A percentile compares a stretch with the other conserved stretches of the same genome.
phyloP scores from a whole-genome alignment of 2,113 vertebrate species.

The Harpagus bidentatus region DNA sequence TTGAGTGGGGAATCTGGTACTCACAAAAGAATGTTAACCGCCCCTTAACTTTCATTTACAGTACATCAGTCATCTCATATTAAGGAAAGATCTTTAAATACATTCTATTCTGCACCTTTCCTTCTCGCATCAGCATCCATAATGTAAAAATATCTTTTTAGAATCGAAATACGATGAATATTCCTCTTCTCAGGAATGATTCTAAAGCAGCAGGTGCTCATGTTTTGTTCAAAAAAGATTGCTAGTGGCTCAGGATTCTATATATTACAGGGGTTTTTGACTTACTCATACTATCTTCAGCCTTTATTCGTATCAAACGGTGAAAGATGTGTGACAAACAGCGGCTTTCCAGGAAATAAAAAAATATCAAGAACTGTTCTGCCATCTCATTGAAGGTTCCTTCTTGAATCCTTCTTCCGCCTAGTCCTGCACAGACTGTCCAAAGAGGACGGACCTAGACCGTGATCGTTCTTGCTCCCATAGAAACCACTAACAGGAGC shows the following conservation, averaged over 20 bases:
- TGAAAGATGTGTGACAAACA: not conserved
- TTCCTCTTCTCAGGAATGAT: not conserved
- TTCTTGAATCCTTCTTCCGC: not conserved
- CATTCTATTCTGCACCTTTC: not conserved
- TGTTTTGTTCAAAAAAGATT: not conserved
- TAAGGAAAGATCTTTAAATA: not conserved
- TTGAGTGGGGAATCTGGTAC: not conserved
- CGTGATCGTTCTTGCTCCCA: not conserved
- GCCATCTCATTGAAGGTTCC: not conserved
- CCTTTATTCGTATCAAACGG: not conserved
- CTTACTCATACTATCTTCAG: not conserved
- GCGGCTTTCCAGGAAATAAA: not conserved
- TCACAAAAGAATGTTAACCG: not conserved
- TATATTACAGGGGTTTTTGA: not conserved
- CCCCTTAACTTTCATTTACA: not conserved
- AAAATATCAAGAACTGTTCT: not conserved
- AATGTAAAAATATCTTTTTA: not conserved
- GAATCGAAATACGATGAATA: not conserved
- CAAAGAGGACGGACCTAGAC: not conserved
- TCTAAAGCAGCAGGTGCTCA: not conserved
- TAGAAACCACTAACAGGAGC: not conserved
- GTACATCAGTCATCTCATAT: not conserved
- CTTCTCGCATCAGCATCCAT: not conserved
- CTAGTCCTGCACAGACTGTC: not conserved
- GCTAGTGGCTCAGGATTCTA: not conserved